These are phyloP conservation scores for Stercorarius parasiticus DNA, from an alignment of 2,113 vertebrate species.

Conservation along the genomic window DNA sequence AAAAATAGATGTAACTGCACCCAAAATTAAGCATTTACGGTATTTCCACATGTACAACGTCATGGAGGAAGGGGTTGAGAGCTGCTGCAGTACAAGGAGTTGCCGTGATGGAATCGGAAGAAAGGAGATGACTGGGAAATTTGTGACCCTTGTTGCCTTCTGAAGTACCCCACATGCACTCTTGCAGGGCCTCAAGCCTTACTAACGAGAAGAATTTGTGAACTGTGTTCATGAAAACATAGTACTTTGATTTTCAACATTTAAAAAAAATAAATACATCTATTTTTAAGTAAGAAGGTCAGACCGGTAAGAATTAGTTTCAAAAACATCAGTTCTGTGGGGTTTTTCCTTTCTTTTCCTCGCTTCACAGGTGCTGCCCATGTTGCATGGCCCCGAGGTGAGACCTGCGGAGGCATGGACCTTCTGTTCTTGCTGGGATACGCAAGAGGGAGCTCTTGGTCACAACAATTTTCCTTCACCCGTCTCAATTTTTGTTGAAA, in stretches of 20 bases:
- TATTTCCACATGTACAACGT: background rate
- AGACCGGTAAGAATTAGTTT: background rate
- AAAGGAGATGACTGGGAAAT: background rate
- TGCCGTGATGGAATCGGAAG: background rate
- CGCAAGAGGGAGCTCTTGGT: constrained; percentile 55
- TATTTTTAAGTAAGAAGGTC: background rate
- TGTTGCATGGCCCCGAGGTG: rapidly evolving
- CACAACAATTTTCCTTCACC: background rate
- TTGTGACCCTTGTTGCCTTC: background rate
- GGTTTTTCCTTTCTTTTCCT: rapidly evolving
- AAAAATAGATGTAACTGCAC: background rate
- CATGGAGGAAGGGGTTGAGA: background rate
- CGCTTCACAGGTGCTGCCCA: background rate
- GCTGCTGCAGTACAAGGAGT: background rate
- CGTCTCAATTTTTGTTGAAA: background rate
- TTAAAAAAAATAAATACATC: background rate
- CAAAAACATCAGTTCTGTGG: rapidly evolving
- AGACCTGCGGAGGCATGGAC: rapidly evolving
- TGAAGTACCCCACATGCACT: background rate
- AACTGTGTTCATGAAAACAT: background rate
- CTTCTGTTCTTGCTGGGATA: background rate
- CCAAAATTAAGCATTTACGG: background rate
- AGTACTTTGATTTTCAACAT: background rate
- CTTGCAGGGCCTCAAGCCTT: background rate
- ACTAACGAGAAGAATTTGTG: background rate